phyloP scores from a whole-genome alignment of 2,113 vertebrate species.

The Coptodon rendalli region DNA sequence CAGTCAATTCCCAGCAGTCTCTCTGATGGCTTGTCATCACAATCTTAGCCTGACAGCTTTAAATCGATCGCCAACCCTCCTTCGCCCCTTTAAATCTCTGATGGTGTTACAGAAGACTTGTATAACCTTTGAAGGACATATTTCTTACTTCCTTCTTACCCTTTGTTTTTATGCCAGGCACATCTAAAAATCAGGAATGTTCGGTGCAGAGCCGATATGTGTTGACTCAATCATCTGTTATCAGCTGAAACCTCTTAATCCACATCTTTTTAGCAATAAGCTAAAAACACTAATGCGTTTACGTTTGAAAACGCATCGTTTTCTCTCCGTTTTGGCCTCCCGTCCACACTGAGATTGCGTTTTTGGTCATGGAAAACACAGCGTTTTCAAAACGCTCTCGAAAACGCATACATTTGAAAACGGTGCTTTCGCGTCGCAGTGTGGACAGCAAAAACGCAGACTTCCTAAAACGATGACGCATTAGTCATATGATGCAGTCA shows the following conservation, averaged over 20 bases:
- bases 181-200: background rate
- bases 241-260: background rate
- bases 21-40: constrained; percentile 24
- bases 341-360: background rate
- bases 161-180: background rate
- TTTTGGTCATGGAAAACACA: rapidly evolving
- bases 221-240: background rate
- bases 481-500: background rate
- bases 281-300: background rate
- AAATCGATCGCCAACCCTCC: constrained; percentile 9
- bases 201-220: background rate
- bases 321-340: rapidly evolving
- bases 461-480: background rate
- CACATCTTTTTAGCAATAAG: background rate
- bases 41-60: constrained; percentile 6
- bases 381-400: background rate
- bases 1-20: constrained; percentile 4
- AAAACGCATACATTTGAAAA: background rate
- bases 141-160: background rate
- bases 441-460: rapidly evolving
- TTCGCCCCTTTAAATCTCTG: background rate
- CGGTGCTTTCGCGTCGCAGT: rapidly evolving
- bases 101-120: background rate
- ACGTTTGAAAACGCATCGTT: background rate
- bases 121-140: constrained; percentile 1